These are phyloP conservation scores for Anguilla pacifica DNA, from an alignment of 2,797 vertebrate species.

Conservation along the genomic window DNA sequence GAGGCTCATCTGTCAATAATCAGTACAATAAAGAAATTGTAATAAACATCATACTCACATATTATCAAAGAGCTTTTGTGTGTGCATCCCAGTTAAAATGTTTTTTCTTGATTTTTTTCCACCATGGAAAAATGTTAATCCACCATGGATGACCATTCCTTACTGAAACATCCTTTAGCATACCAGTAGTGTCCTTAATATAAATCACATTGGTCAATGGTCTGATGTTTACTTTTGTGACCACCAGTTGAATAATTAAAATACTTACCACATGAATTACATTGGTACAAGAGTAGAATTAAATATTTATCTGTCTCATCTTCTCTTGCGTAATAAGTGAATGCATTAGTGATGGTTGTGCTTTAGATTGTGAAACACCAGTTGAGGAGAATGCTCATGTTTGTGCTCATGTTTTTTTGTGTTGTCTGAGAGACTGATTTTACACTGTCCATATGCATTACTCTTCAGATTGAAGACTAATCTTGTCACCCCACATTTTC, in stretches of 20 bases:
- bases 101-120: background rate
- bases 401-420: conserved; percentile 63
- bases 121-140: background rate
- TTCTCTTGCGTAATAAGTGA: conserved; percentile 47
- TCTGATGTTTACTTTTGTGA: background rate
- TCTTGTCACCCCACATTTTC: conserved; percentile 76
- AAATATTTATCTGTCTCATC: conserved; percentile 47
- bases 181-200: background rate
- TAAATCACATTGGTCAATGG: background rate
- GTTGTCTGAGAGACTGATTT: conserved; percentile 75
- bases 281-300: background rate
- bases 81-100: background rate
- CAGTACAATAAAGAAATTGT: background rate
- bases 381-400: conserved; percentile 67
- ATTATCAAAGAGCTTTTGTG: background rate
- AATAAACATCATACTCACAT: background rate
- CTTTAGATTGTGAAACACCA: conserved; percentile 49
- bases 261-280: background rate
- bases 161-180: background rate
- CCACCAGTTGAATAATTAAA: background rate
- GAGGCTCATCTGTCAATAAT: background rate
- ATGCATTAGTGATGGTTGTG: background rate
- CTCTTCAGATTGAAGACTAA: conserved; percentile 75
- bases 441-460: conserved; percentile 81
- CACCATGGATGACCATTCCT: background rate